phyloP scores from a whole-genome alignment of 2,797 vertebrate species.

The Ibycter americanus region DNA sequence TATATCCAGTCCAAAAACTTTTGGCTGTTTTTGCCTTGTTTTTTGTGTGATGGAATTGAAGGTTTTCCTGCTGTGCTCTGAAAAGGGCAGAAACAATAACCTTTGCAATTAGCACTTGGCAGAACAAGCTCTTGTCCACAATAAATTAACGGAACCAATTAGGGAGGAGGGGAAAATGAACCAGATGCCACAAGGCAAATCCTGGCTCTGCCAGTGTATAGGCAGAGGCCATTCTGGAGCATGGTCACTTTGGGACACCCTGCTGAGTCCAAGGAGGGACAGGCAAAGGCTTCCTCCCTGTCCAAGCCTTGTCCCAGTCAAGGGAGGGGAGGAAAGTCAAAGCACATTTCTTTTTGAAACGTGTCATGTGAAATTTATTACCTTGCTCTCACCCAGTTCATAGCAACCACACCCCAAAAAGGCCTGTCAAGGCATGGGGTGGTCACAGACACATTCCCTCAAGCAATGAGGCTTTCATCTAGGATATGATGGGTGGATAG shows the following conservation, averaged over 20 bases:
- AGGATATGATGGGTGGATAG: not conserved
- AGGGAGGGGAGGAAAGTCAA: not conserved
- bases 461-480: not conserved
- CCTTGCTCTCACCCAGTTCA: not conserved
- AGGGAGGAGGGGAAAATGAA: not conserved
- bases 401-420: not conserved
- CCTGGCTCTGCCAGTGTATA: not conserved
- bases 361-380: not conserved
- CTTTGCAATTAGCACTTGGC: conserved; percentile 63
- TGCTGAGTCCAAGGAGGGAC: not conserved
- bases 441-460: not conserved
- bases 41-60: not conserved
- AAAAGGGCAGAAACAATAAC: conserved; percentile 55
- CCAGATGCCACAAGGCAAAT: not conserved
- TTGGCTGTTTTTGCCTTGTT: not conserved
- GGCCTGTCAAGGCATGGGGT: not conserved
- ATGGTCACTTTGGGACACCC: not conserved
- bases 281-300: not conserved
- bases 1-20: not conserved
- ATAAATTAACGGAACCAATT: conserved; percentile 41
- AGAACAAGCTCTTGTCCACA: conserved; percentile 29
- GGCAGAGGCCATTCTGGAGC: not conserved
- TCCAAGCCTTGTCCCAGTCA: not conserved
- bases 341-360: not conserved
- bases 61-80: conserved; percentile 36